Percentiles rank a stretch among this genome's conserved stretches.
Evolutionary conservation across 2,888 invertebrate species (phyloP).

Genomic region (Lithophane semibrunnea): DNA sequence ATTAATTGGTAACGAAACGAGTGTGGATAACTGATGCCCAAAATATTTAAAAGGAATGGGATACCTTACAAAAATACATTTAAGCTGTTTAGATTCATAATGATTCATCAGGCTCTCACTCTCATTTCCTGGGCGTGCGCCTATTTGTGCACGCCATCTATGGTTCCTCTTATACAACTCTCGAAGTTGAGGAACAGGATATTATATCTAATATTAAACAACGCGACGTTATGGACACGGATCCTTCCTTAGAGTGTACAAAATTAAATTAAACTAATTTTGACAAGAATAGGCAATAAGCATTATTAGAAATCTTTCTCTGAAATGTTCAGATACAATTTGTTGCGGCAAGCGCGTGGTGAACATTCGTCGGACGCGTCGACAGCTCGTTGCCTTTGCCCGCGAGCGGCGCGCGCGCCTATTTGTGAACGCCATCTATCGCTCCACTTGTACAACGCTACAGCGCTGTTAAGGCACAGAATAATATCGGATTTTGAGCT

Average conservation of each 20-base stretch:
- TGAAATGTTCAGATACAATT: slow-evolving; percentile 40
- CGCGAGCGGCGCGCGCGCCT: slow-evolving; percentile 77
- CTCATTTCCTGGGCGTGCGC: slow-evolving; percentile 59
- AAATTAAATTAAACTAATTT: neutral
- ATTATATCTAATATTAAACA: neutral
- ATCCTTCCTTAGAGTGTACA: neutral
- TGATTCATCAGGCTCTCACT: neutral
- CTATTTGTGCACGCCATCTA: slow-evolving; percentile 77
- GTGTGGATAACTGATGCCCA: neutral
- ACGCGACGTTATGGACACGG: neutral
- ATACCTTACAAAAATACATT: neutral
- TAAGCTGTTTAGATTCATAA: neutral
- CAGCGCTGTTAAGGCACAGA: slow-evolving; percentile 61
- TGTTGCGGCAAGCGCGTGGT: slow-evolving; percentile 46
- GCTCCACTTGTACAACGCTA: slow-evolving; percentile 72
- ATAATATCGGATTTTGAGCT: slow-evolving; percentile 1
- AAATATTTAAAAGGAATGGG: neutral
- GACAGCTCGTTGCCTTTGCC: slow-evolving; percentile 85
- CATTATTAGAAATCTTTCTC: neutral
- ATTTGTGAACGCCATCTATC: slow-evolving; percentile 79
- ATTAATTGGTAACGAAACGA: too few relatives aligned
- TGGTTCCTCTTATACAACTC: slow-evolving; percentile 72
- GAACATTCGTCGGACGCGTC: slow-evolving; percentile 80
- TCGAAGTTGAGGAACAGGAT: slow-evolving; percentile 56
- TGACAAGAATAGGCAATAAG: neutral